Conservation (phyloP, 2,888 invertebrate genomes). For the Noctuana brunneofusca region DNA sequence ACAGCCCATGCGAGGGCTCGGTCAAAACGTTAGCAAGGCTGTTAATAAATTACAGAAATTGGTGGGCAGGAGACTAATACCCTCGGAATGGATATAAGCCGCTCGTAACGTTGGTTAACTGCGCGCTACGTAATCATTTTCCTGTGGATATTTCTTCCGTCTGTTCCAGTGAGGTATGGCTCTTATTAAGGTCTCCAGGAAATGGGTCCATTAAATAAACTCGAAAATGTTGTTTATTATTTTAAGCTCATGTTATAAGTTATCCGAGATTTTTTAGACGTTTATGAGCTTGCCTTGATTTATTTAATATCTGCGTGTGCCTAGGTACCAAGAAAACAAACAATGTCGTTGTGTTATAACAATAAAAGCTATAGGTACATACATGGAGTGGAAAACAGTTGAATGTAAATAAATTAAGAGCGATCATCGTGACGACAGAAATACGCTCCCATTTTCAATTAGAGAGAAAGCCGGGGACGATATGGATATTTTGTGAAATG, state of each 20-base stretch:
- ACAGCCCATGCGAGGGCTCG: background rate
- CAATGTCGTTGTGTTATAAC: background rate
- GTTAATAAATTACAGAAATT: constrained; percentile 82
- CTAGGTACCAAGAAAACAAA: background rate
- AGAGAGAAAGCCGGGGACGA: constrained; percentile 77
- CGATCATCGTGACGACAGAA: constrained; percentile 64
- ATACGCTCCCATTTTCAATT: constrained; percentile 75
- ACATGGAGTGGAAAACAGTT: constrained; percentile 43
- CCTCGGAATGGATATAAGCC: constrained; percentile 78
- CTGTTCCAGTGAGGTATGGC: constrained; percentile 66
- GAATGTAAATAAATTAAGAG: constrained; percentile 67
- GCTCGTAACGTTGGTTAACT: constrained; percentile 75
- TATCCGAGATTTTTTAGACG: constrained; percentile 10
- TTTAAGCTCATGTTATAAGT: constrained; percentile 25
- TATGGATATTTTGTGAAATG: constrained; percentile 81
- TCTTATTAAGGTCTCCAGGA: constrained; percentile 63
- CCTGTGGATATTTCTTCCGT: constrained; percentile 78
- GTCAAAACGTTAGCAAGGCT: constrained; percentile 60
- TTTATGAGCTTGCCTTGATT: constrained; percentile 22
- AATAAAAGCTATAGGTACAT: constrained; percentile 22
- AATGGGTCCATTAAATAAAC: constrained; percentile 38
- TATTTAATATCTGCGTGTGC: background rate
- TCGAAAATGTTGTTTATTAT: constrained; percentile 20
- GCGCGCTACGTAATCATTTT: constrained; percentile 78
- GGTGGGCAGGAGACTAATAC: constrained; percentile 76